These are phyloP conservation scores for Chromoteleia sp. DNA, from an alignment of 2,888 invertebrate genomes.

Conservation along the genomic window DNA sequence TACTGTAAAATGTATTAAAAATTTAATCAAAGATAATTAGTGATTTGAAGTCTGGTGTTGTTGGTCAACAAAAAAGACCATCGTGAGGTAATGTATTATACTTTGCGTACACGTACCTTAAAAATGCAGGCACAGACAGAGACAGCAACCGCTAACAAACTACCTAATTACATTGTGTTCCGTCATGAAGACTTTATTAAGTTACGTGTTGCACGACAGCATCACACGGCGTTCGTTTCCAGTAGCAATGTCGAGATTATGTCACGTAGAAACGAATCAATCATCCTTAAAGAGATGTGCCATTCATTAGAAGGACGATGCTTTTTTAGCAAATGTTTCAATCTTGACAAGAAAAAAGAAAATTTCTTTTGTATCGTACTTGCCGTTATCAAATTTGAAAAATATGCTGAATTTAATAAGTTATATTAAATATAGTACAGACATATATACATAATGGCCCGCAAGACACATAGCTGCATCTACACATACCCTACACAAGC, in stretches of 20 bases:
- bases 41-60: not conserved
- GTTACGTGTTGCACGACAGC: conserved; percentile 28
- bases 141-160: conserved; percentile 24
- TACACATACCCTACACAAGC: too few relatives aligned
- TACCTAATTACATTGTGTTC: conserved; percentile 36
- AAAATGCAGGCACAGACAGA: conserved; percentile 11
- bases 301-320: conserved; percentile 1
- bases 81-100: not conserved
- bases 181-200: conserved; percentile 39
- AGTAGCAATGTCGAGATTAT: conserved; percentile 37
- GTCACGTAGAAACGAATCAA: conserved; percentile 25
- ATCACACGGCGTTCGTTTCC: not conserved
- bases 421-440: too few relatives aligned
- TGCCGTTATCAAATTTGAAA: too few relatives aligned
- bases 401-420: too few relatives aligned
- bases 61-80: conserved; percentile 4
- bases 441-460: too few relatives aligned
- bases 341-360: too few relatives aligned
- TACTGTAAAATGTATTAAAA: not conserved
- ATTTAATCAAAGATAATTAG: conserved; percentile 7
- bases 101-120: not conserved
- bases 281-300: conserved; percentile 15
- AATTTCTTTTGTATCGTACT: too few relatives aligned
- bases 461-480: too few relatives aligned
- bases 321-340: not conserved